Evolutionary conservation across 2,888 invertebrate genomes (phyloP), one percentile per base, ranked within the genome.

Genomic region (Blera fallax): DNA sequence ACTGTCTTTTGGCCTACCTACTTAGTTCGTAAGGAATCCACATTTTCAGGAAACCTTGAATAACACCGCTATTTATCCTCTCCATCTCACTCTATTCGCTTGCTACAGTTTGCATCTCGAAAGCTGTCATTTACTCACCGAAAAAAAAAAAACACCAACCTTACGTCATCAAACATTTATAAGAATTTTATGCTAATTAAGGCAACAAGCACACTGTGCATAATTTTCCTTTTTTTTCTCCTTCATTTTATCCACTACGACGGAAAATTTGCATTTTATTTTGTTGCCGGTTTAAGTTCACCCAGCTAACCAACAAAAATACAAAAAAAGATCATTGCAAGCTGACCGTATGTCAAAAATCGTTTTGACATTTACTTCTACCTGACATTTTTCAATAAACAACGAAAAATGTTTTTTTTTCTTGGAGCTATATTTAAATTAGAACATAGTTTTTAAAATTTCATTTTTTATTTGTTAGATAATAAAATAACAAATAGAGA

Each of bases 111-210:
- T 69, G 43, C 69, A 54, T 27, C 54, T n/a, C 34, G 34, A 16
- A 43, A 29, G 34, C 29, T 54, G 54, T 54, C 54, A 69, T 54
- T 69, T 40, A 43, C 14, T 37, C n/a, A 6, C n/a, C 7, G 1
- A 52, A 58, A 58, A 37, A 56, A 56, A 54, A 54, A 54, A n/a
- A 27, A 54, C 16, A n/a, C 29, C 54, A 52, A 32, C 69, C 54
- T 69, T 56, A 43, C 54, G 69, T 56, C 54, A 69, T 69, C 54
- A 56, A 40, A 69, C 54, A 69, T 69, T 69, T 29, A 69, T 43
- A 29, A 56, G 54, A 56, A 56, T 43, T 43, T 69, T 69, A 69
- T 69, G 69, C 54, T 69, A 69, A 69, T 69, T 54, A 69, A 56
- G 54, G n/a, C 21, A 43, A 27, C 54, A 43, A 43, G 14, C 54